Percentiles rank a stretch among this genome's conserved stretches.
phyloP scores from a whole-genome alignment of 2,797 vertebrate genomes.

The Sebastes variabilis region DNA sequence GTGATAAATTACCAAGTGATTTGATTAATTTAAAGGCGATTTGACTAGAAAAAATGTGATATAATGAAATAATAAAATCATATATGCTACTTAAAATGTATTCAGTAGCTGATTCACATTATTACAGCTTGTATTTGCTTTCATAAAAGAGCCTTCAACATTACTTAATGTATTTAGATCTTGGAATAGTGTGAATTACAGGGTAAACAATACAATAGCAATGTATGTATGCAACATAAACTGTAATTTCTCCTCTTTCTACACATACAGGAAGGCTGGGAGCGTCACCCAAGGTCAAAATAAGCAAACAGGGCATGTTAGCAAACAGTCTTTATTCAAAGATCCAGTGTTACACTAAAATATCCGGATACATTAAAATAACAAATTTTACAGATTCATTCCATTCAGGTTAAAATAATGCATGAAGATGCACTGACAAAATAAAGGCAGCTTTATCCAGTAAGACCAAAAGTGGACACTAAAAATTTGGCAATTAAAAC shows the following conservation, averaged over 20 bases:
- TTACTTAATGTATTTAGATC: neutral
- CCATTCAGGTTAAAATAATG: neutral
- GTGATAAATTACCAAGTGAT: too few species aligned
- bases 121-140: neutral
- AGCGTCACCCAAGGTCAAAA: neutral
- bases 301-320: neutral
- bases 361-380: neutral
- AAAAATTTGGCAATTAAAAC: neutral
- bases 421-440: neutral
- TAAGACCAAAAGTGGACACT: neutral
- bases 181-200: neutral
- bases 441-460: neutral
- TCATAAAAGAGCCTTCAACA: neutral
- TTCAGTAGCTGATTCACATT: neutral
- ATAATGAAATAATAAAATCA: too few species aligned
- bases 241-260: too few species aligned
- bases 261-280: neutral
- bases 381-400: neutral
- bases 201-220: neutral
- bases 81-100: neutral
- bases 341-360: neutral
- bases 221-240: neutral
- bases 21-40: too few species aligned
- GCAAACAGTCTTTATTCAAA: conserved; percentile 33
- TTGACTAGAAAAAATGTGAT: too few species aligned